Evolutionary conservation across 2,888 invertebrate genomes (phyloP).

Genomic region (Philaethria dido): DNA sequence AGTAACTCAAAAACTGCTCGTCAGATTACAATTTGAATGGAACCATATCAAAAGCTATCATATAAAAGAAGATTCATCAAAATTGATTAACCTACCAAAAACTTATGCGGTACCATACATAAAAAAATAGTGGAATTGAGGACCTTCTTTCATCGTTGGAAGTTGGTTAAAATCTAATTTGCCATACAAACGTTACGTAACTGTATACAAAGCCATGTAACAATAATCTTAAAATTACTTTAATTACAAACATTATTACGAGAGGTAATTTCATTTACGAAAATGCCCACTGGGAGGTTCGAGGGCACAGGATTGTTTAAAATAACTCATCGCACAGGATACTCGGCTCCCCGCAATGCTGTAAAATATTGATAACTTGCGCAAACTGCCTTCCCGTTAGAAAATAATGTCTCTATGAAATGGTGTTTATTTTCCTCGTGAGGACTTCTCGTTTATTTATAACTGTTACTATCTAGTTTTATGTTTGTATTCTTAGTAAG

Average conservation of each 20-base stretch:
- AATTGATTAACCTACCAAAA: no score
- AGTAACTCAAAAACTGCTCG: no score
- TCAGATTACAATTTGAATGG: no score
- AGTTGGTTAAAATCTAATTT: no score
- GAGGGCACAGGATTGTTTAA: conserved; percentile 16
- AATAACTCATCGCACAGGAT: conserved; percentile 19
- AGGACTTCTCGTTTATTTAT: conserved; percentile 16
- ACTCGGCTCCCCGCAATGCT: conserved; percentile 27
- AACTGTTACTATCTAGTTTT: not conserved
- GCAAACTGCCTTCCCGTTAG: conserved; percentile 24
- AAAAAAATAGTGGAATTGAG: no score
- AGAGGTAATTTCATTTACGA: conserved; percentile 2
- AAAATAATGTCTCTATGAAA: conserved; percentile 31
- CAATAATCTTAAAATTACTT: not conserved
- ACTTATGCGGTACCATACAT: no score
- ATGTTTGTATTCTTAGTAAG: not conserved
- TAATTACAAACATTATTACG: not conserved
- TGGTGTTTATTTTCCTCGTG: conserved; percentile 14
- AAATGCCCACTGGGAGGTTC: not conserved
- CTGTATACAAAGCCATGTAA: not conserved
- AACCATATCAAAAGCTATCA: no score
- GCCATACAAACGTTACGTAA: no score
- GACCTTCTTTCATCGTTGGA: no score
- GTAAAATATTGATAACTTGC: conserved; percentile 36
- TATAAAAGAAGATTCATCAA: no score